Evolutionary conservation across 2,888 invertebrate species (phyloP).

Genomic region (Dynastes hyllus): DNA sequence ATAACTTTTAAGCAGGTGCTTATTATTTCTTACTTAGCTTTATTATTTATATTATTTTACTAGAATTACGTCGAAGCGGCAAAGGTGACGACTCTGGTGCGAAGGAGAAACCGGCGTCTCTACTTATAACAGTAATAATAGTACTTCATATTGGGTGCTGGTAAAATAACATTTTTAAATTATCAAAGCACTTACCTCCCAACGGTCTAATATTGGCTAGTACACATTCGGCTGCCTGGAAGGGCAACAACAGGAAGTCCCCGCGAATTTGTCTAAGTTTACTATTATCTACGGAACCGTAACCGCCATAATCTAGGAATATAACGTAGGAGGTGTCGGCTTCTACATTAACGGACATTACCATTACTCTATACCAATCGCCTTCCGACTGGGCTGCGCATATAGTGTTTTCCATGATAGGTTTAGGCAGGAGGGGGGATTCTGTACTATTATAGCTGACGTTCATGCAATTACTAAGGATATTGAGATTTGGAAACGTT

Average conservation of each 20-base stretch:
- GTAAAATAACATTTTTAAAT: no score
- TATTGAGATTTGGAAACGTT: constrained; percentile 87
- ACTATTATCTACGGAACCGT: constrained; percentile 83
- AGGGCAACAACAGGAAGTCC: constrained; percentile 95
- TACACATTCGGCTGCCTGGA: constrained; percentile 97
- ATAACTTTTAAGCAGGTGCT: no score
- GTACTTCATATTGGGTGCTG: neutral
- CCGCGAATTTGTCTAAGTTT: constrained; percentile 92
- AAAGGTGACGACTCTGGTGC: no score
- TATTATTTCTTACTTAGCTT: no score
- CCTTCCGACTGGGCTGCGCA: constrained; percentile 90
- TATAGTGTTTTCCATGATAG: constrained; percentile 84
- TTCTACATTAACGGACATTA: constrained; percentile 78
- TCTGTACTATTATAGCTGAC: constrained; percentile 85
- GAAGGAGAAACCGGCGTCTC: no score
- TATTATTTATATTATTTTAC: no score
- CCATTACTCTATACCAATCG: constrained; percentile 93
- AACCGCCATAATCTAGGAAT: constrained; percentile 97
- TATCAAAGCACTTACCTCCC: constrained; percentile 74
- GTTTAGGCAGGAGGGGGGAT: constrained; percentile 86
- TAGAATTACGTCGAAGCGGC: no score
- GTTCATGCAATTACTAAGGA: constrained; percentile 88
- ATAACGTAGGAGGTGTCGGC: constrained; percentile 86
- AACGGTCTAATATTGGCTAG: constrained; percentile 91
- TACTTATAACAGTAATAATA: neutral